phyloP scores from a whole-genome alignment of 2,797 vertebrate genomes.

The Masticophis lateralis region DNA sequence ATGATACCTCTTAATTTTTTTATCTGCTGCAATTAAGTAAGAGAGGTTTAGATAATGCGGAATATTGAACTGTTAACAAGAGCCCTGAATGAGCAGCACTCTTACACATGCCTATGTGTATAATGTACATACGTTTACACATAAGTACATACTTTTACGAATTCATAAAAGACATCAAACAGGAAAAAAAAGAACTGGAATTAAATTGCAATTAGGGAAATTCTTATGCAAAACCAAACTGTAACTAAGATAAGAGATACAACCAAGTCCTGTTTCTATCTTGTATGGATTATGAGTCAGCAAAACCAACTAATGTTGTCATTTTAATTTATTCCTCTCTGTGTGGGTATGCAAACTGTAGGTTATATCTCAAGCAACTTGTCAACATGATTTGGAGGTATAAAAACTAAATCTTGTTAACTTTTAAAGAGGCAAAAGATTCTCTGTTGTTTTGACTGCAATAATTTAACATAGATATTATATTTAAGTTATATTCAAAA shows the following conservation, averaged over 20 bases:
- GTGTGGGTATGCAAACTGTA: background rate
- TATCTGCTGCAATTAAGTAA: background rate
- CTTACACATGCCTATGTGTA: background rate
- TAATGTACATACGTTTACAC: background rate
- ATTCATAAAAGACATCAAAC: background rate
- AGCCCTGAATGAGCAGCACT: background rate
- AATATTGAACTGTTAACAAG: background rate
- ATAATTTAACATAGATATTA: background rate
- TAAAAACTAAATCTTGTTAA: background rate
- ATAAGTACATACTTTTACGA: background rate
- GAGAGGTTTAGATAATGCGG: background rate
- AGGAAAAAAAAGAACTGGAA: background rate
- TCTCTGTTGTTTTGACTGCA: background rate
- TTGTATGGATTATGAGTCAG: background rate
- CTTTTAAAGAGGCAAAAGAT: background rate
- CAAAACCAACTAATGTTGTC: background rate
- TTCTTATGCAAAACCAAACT: background rate
- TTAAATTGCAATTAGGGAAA: background rate
- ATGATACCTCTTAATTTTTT: background rate
- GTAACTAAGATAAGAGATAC: background rate
- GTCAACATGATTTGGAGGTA: background rate
- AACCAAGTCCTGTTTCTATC: background rate
- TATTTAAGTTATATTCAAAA: constrained; percentile 17
- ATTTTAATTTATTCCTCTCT: background rate
- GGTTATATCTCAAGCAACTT: background rate